Conservation (phyloP, 2,797 vertebrate species). For the Phrynocephalus guinanensis region DNA sequence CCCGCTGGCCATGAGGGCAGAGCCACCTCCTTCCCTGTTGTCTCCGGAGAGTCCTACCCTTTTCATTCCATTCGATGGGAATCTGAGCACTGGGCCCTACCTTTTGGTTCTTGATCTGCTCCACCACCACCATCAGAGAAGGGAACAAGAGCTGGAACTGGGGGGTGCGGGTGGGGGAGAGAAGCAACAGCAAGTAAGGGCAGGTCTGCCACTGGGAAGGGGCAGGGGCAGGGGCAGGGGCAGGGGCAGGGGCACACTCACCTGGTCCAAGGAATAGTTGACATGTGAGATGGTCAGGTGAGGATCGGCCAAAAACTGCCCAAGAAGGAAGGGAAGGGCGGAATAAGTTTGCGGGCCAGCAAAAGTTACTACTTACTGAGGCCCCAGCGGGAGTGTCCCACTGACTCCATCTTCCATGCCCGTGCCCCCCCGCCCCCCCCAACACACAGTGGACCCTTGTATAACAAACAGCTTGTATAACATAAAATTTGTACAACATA, state of each 20-base stretch:
- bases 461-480: too few species aligned
- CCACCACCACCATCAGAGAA: conserved; percentile 96
- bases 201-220: too few species aligned
- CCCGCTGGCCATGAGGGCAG: too few species aligned
- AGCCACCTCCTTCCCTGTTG: too few species aligned
- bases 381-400: too few species aligned
- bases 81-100: conserved; percentile 69
- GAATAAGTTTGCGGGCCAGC: neutral
- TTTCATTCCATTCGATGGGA: neutral
- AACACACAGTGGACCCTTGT: too few species aligned
- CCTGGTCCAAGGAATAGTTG: conserved; percentile 97
- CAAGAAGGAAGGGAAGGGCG: conserved; percentile 46
- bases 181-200: neutral
- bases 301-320: conserved; percentile 94
- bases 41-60: too few species aligned
- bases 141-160: conserved; percentile 98
- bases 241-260: conserved; percentile 64
- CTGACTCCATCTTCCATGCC: too few species aligned
- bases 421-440: too few species aligned
- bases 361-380: too few species aligned
- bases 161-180: conserved; percentile 36
- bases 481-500: too few species aligned
- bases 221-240: too few species aligned
- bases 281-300: conserved; percentile 97
- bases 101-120: conserved; percentile 97